Evolutionary conservation across 2,797 vertebrate species (phyloP).

Genomic region (Tamandua tetradactyla): DNA sequence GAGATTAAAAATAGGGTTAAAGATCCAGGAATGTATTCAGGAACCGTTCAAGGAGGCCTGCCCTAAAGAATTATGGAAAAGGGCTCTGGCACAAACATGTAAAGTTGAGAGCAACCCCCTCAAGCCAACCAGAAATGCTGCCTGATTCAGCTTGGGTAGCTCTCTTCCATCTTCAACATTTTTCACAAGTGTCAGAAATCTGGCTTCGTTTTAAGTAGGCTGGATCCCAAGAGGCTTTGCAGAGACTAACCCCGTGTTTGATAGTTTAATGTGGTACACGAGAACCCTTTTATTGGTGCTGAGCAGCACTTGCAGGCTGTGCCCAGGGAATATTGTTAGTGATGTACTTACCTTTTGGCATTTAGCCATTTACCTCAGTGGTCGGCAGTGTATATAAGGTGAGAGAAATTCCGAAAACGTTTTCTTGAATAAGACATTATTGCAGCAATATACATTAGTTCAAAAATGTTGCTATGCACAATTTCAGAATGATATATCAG

Average conservation of each 20-base stretch:
- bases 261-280: neutral
- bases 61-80: neutral
- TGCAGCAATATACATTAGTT: neutral
- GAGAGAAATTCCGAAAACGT: neutral
- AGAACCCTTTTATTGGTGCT: neutral
- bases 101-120: neutral
- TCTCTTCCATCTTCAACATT: neutral
- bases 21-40: neutral
- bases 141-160: neutral
- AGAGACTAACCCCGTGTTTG: neutral
- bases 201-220: neutral
- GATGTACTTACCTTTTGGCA: neutral
- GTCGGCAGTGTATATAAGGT: neutral
- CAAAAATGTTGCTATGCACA: neutral
- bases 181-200: neutral
- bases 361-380: neutral
- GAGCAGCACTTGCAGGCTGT: neutral
- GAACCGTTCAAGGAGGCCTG: neutral
- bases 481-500: neutral
- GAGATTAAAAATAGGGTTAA: neutral
- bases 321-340: neutral
- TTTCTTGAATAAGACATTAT: neutral
- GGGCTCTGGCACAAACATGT: neutral
- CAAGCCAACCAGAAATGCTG: neutral
- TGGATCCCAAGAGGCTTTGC: neutral